A percentile compares a stretch with the other conserved stretches of the same genome.
These are phyloP conservation scores for Paralvinella palmiformis DNA, from an alignment of 1,140 invertebrate genomes.

Conservation along the genomic window DNA sequence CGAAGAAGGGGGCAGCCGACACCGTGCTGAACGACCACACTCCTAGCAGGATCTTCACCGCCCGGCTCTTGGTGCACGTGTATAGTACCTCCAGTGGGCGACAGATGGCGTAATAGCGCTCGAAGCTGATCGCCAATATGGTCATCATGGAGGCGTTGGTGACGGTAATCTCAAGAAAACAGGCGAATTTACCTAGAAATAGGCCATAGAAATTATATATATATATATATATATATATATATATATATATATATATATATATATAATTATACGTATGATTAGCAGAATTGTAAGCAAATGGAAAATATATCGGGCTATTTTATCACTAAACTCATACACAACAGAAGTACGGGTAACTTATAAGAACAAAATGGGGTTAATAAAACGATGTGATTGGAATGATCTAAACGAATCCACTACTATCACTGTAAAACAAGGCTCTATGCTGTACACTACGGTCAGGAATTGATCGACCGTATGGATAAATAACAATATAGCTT, in stretches of 20 bases:
- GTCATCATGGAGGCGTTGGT: constrained; percentile 88
- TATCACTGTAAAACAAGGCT: no score
- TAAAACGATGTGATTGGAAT: no score
- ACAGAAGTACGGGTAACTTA: no score
- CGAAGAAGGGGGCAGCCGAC: constrained; percentile 61
- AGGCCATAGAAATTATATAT: neutral
- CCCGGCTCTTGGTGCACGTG: constrained; percentile 80
- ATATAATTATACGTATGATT: neutral
- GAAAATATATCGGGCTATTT: no score
- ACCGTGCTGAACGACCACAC: constrained; percentile 79
- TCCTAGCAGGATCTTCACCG: constrained; percentile 71
- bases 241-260: neutral
- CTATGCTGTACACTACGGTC: no score
- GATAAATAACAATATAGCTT: no score
- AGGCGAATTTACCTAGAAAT: constrained; percentile 61
- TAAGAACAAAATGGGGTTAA: no score
- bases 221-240: neutral
- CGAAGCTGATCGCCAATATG: constrained; percentile 80
- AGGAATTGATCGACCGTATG: no score
- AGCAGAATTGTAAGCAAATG: no score
- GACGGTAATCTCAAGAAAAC: constrained; percentile 86
- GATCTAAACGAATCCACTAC: no score
- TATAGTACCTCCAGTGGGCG: constrained; percentile 83
- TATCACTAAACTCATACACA: no score
- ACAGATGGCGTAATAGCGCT: constrained; percentile 91